Base-by-base conservation (phyloP, 2,888 invertebrate species). In the Syritta pipiens region DNA sequence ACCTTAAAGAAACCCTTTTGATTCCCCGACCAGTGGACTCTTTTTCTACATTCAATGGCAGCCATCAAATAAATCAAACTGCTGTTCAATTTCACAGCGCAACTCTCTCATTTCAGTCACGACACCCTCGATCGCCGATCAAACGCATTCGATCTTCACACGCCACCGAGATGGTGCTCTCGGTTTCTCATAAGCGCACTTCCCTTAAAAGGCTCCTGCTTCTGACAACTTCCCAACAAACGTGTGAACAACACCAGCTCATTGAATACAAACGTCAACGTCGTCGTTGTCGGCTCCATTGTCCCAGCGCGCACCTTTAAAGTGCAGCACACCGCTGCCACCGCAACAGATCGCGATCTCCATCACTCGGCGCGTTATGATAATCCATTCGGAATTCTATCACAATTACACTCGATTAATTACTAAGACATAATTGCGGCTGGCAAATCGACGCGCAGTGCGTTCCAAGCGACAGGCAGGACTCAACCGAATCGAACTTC, bases 371-470 rank as follows among this genome's bases (percentile, higher is more conserved):
- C n/a, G 49, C 35, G 37, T 28, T n/a, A 20, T 63, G 53, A 55
- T 55, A 48, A 65, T 68, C 10, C 55, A 62, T 48, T 62, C 55
- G n/a, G 40, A 48, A 46, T 5, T 17, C 44, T 22, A 10, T 49
- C 42, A 49, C 63, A 63, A 69, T 69, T 69, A 76, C 69, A 63
- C 17, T 30, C 69, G 57, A 63, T 76, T 69, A 69, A 69, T 76
- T 37, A 69, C 44, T 26, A 12, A 24, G 24, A 57, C 62, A 51
- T 37, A 62, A 49, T 28, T 20, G 20, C 42, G 10, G 7, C 37
- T 14, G n/a, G n/a, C 48, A 24, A 28, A 69, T 72, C 48, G 12
- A 48, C 65, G 42, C 59, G 51, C n/a, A 28, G 19, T 24, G 46
- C 35, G 24, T 49, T 12, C 24, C 24, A 19, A 46, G n/a, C 26